Base-by-base conservation (phyloP, 2,888 invertebrate genomes). In the Dasypolia templi region DNA sequence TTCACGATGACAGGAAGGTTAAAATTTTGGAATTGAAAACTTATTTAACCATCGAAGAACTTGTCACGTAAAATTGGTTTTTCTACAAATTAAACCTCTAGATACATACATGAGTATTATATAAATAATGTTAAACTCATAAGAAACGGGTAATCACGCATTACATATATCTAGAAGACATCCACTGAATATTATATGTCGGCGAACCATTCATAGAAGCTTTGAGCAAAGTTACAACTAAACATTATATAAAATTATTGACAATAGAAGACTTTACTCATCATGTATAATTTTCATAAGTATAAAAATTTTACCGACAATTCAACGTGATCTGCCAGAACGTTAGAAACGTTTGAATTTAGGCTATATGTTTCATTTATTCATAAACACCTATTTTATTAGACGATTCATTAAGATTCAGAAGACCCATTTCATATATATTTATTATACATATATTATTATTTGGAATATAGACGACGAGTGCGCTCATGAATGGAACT, bases 1-100 rank as follows among this genome's bases (percentile, higher is more conserved):
- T 93, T 90, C 95, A 96, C 96, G 89, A 95, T 95, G 95, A 95
- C 95, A 95, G 96, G 95, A 95, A 96, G 94, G 94, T 94, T 91
- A 93, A 95, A 94, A 94, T 91, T 92, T 93, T 92, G 94, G 95
- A 94, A 96, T 95, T 95, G 92, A 95, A 96, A 96, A 95, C 92
- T 93, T 94, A 94, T 93, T 89, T 89, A 90, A 91, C 86, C 90
- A 90, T 91, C 86, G 87, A 90, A 93, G 90, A 93, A 89, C 85
- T 90, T 92, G 90, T 92, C 91, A 93, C 91, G 82, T 92, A 83
- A 87, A 91, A 88, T 93, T 93, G 93, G 94, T 95, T 93, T 94
- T 93, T 75, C 92, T 94, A 95, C 91, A 94, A 94, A 94, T 92
- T 92, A 94, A 93, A 92, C 84, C 89, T 93, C 92, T 87, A 86